Evolutionary conservation across 1,140 invertebrate genomes (phyloP), one percentile per base, ranked within the genome.

Genomic region (Potamilus streckersoni): DNA sequence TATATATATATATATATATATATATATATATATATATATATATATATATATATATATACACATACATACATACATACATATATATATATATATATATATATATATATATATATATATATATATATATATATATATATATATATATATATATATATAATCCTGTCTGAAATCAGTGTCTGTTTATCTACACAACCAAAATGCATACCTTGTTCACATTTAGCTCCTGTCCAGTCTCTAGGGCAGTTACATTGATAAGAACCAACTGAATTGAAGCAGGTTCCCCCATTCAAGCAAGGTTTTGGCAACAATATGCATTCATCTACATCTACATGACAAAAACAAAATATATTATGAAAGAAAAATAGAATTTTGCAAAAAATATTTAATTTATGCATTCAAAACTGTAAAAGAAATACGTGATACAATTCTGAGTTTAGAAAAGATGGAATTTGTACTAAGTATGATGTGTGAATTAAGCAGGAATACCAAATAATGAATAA

Each of bases 111-210:
- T 23, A 23, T 23, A 23, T 23, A 23, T 23, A 23, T n/a, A 20
- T 31, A 58, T 13, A n/a, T 11, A 15, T 56, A 69, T 17, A 55
- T 55, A 23, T 23, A 23, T 23, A 23, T 23, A 23, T 23, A 23
- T 23, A 23, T 23, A 23, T 17, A 55, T 55, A n/a, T 11, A 15
- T 56, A 69, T 6, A 55, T 15, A 6, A 20, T n/a, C 19, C 19
- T n/a, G 31, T 17, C 49, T 19, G 16, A n/a, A 57, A 55, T 69
- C 19, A 20, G 15, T 0, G 20, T n/a, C 49, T 60, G 14, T 16
- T 19, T 83, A 95, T n/a, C 55, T 2, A 17, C 14, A 75, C 11
- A 49, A 16, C 19, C n/a, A 12, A 66, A 71, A 31, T n/a, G 38
- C n/a, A 17, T 62, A 77, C 75, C 75, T 61, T 77, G 64, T 57